Evolutionary conservation across 2,113 vertebrate genomes (phyloP).

Genomic region (Oriolus oriolus): DNA sequence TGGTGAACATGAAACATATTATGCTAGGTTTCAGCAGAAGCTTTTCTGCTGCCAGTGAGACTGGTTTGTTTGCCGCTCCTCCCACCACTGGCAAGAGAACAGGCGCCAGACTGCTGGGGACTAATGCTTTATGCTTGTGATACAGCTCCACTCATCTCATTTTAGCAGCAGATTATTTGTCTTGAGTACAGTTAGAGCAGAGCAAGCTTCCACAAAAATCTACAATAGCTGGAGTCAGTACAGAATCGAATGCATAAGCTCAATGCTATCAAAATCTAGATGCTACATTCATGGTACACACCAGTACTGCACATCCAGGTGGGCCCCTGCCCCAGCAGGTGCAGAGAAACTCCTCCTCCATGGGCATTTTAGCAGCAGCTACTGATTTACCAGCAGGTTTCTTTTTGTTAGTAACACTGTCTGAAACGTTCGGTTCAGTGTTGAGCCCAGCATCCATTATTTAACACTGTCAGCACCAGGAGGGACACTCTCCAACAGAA

Average conservation of each 20-base stretch:
- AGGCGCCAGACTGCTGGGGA: slow-evolving; percentile 10
- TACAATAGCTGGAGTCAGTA: background rate
- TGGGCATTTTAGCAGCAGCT: background rate
- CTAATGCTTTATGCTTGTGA: background rate
- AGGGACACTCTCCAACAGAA: background rate
- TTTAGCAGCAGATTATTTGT: background rate
- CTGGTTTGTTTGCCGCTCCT: background rate
- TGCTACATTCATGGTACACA: background rate
- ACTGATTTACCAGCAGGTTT: background rate
- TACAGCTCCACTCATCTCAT: background rate
- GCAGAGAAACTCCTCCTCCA: background rate
- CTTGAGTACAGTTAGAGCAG: background rate
- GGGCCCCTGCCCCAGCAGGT: background rate
- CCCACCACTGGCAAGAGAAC: background rate
- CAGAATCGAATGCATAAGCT: rapidly evolving
- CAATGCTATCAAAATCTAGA: background rate
- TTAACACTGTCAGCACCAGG: background rate
- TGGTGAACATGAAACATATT: background rate
- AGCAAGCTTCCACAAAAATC: background rate
- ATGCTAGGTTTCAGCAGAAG: background rate
- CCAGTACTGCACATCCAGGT: background rate
- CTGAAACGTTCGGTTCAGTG: background rate
- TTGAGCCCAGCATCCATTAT: background rate
- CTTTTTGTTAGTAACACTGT: background rate
- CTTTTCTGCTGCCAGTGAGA: slow-evolving; percentile 2